phyloP scores from a whole-genome alignment of 2,797 vertebrate genomes.

The Amblyraja radiata region DNA sequence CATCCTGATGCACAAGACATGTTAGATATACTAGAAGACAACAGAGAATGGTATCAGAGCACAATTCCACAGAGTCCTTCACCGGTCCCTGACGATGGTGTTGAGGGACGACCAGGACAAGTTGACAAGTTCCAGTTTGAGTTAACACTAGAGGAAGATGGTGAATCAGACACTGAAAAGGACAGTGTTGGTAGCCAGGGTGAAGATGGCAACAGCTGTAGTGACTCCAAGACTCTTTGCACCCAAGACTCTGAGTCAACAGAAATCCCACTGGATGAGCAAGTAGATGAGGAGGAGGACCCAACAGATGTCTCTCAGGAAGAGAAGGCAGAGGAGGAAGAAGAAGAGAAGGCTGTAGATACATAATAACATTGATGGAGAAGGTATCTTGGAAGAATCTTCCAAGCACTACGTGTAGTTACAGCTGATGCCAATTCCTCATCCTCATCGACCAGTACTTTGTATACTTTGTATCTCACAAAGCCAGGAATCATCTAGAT shows the following conservation, averaged over 20 bases:
- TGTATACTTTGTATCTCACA: conserved; percentile 64
- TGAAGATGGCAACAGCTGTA: conserved; percentile 91
- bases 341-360: conserved; percentile 65
- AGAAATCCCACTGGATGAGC: conserved; percentile 90
- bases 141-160: conserved; percentile 91
- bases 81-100: conserved; percentile 75
- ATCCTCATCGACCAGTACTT: conserved; percentile 65
- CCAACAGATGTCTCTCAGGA: background rate
- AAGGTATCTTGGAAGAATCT: conserved; percentile 62
- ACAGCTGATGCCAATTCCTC: conserved; percentile 63
- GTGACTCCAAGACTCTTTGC: conserved; percentile 97
- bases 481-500: conserved; percentile 71
- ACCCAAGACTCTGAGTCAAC: conserved; percentile 97
- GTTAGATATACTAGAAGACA: conserved; percentile 94
- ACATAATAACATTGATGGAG: conserved; percentile 72
- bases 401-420: conserved; percentile 71
- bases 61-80: conserved; percentile 98
- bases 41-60: conserved; percentile 99
- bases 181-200: conserved; percentile 92
- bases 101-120: conserved; percentile 76
- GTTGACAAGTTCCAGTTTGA: conserved; percentile 98
- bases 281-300: conserved; percentile 74
- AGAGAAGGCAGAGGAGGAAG: conserved; percentile 59
- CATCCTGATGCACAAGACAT: conserved; percentile 96
- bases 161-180: conserved; percentile 94